Percentiles rank a stretch among this genome's conserved stretches.
phyloP scores from a whole-genome alignment of 2,797 vertebrate genomes.

The Lateolabrax maculatus region DNA sequence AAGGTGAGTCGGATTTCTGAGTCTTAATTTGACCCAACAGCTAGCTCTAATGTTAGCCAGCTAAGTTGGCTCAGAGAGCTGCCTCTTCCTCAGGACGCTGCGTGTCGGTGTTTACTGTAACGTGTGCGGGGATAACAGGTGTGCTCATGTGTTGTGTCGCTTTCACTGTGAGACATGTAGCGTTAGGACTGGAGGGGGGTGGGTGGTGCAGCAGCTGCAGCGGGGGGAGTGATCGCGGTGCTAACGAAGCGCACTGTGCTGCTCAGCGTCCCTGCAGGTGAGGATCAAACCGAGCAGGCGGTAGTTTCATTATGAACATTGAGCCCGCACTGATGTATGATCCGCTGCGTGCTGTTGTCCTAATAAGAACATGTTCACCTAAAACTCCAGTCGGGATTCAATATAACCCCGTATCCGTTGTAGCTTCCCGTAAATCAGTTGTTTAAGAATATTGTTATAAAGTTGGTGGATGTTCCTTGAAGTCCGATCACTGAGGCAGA shows the following conservation, averaged over 20 bases:
- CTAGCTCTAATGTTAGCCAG: slow-evolving; percentile 29
- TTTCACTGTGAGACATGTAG: not conserved
- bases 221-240: not conserved
- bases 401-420: no score
- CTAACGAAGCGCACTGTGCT: not conserved
- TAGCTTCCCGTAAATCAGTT: not conserved
- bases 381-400: not conserved
- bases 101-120: not conserved
- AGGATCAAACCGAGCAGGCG: not conserved
- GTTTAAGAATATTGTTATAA: not conserved
- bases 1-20: slow-evolving; percentile 6
- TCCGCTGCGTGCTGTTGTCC: not conserved
- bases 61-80: slow-evolving; percentile 18
- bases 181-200: no score
- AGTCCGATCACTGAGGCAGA: not conserved
- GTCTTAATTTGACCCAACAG: slow-evolving; percentile 11
- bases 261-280: not conserved
- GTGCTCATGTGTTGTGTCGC: no score
- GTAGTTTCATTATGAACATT: not conserved
- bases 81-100: fast-evolving
- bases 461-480: not conserved
- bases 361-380: not conserved
- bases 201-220: not conserved
- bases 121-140: fast-evolving
- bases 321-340: not conserved